Base-by-base conservation (phyloP, 2,113 vertebrate species). In the Podocnemis expansa region DNA sequence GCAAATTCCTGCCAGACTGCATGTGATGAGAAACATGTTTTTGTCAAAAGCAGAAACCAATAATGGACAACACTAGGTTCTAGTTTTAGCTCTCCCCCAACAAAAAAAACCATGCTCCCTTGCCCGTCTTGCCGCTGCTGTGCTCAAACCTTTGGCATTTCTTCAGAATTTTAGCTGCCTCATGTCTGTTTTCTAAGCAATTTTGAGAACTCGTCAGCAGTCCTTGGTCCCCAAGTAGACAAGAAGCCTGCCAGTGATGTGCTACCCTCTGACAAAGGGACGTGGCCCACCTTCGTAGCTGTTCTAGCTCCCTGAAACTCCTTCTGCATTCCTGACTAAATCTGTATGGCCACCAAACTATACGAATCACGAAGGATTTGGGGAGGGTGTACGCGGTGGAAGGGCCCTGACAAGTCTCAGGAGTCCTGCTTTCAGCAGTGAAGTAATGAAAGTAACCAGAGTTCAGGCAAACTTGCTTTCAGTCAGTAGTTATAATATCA, bases 1-100 rank as follows among this genome's bases (percentile, higher is more conserved):
- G 96, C 90, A 94, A 90, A 95, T 97, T 97, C 96, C 97, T 91
- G 86, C 88, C 85, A 47, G 81, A 87, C 94, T 96, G 95, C 93
- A 95, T 78, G 82, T 93, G 84, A 97, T 91, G 91, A 93, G 89
- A 96, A 94, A 95, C 21, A 8, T 96, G 91, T 96, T 96, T 96
- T 78, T 85, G 87, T 95, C 80, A 4, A 89, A 95, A 82, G 88
- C 78, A 85, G 82, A 97, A 80, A 90, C 79, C 92, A 86, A 87
- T 78, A 84, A 51, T 10, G 56, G 81, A 76, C 84, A 38, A 80
- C 75, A 73, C 24, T 82, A 54, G 76, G 8, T 78, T 80, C 4
- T 60, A 34, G 11, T 47, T 41, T 88, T 60, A 47, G 21, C 58
- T 29, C 29, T 14, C 19, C 14, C 22, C 43, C 10, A 16, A 13